Conservation (phyloP, 2,113 vertebrate genomes). For the Anolis carolinensis region DNA sequence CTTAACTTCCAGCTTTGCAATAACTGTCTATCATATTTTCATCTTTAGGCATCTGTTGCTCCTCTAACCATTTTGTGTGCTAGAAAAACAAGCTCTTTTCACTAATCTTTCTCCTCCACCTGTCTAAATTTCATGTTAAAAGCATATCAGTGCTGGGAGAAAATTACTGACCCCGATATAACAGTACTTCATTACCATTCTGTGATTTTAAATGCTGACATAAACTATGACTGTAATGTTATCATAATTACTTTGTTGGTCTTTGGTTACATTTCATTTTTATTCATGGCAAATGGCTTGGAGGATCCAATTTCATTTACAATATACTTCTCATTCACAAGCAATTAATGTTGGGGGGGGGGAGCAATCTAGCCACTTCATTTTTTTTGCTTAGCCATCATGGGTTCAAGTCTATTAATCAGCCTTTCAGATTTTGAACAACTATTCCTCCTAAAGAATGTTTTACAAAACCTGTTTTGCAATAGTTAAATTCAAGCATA, state of each 20-base stretch:
- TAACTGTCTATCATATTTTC: background rate
- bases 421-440: background rate
- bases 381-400: constrained; percentile 24
- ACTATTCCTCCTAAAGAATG: background rate
- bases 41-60: constrained; percentile 13
- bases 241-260: constrained; percentile 58
- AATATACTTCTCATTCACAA: constrained; percentile 44
- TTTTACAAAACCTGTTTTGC: background rate
- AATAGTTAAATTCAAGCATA: background rate
- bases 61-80: background rate
- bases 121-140: constrained; percentile 33
- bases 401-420: constrained; percentile 30
- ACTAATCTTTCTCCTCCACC: background rate
- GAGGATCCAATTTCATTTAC: constrained; percentile 53
- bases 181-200: constrained; percentile 9
- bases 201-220: constrained; percentile 44
- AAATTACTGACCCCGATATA: constrained; percentile 42
- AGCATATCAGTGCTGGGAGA: constrained; percentile 17
- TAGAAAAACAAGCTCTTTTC: background rate
- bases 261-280: constrained; percentile 51
- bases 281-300: constrained; percentile 39
- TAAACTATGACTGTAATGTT: constrained; percentile 47
- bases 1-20: constrained; percentile 14
- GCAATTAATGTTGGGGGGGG: constrained; percentile 44
- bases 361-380: constrained; percentile 25